phyloP scores from a whole-genome alignment of 2,113 vertebrate genomes.

The Nothobranchius furzeri region DNA sequence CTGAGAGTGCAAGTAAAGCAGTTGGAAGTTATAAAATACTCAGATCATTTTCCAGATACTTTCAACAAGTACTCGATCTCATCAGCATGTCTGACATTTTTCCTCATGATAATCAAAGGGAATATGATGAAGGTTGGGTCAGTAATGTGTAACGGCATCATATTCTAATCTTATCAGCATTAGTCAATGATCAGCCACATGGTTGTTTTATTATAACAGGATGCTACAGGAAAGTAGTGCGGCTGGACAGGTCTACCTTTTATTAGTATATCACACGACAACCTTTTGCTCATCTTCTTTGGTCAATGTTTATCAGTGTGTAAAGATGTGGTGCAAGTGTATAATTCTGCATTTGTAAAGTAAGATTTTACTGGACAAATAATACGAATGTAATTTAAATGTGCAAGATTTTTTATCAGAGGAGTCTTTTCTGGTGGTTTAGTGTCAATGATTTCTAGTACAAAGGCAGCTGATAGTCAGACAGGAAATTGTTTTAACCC shows the following conservation, averaged over 20 bases:
- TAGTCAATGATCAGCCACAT: constrained; percentile 72
- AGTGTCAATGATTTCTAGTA: too few species aligned
- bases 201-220: constrained; percentile 37
- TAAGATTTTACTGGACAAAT: too few species aligned
- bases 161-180: constrained; percentile 65
- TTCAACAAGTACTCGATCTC: background rate
- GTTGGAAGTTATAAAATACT: background rate
- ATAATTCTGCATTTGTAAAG: background rate
- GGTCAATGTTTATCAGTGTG: background rate
- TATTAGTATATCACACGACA: constrained; percentile 42
- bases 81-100: background rate
- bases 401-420: too few species aligned
- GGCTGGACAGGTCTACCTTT: constrained; percentile 17
- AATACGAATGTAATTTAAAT: too few species aligned
- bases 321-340: background rate
- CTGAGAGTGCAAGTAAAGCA: background rate
- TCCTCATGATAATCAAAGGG: background rate
- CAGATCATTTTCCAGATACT: background rate
- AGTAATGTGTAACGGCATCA: constrained; percentile 55
- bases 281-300: constrained; percentile 14
- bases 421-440: too few species aligned
- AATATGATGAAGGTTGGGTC: constrained; percentile 1
- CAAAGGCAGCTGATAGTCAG: too few species aligned
- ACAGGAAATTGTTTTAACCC: too few species aligned
- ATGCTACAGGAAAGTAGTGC: constrained; percentile 16